Evolutionary conservation across 2,797 vertebrate genomes (phyloP), one percentile per base, ranked within the genome.

Genomic region (Propithecus perrieri): DNA sequence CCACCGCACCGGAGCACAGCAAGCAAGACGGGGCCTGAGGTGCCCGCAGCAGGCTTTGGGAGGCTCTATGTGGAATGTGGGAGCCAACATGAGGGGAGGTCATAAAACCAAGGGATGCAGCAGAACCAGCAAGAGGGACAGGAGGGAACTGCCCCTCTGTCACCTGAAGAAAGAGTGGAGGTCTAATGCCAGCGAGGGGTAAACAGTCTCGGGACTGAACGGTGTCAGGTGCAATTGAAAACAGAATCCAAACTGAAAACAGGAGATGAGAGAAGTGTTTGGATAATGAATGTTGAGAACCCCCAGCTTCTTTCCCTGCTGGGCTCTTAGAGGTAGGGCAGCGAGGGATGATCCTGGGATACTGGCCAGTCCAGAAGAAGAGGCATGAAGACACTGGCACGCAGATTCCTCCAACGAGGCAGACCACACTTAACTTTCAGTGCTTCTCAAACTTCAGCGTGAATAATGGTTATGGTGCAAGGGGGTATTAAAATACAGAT

Each of bases 1-100:
- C 26, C 15, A 9, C 15, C 13, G 2, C 15, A 35, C n/a, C 11
- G 0, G 41, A 13, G 26, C 9, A 0, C 8, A 11, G 57, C 6
- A 35, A 76, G n/a, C 33, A 22, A 10, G 17, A 59, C 7, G 7
- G 24, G 15, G 33, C 1, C 0, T 13, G 15, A 26, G 55, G n/a
- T 0, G 5, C 33, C 10, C 24, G 15, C 41, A 30, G 57, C 55
- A 15, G 24, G 41, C 41, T 61, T 14, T 35, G 3, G 48, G 9
- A 43, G 24, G 33, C 38, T 59, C 10, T 75, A 0, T 28, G n/a
- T 48, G 30, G 33, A 59, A 75, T 35, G 5, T 46, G 53, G 55
- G 43, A 88, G 33, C 57, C 71, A 87, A 53, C 14, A n/a, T n/a
- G 55, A 8, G 55, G 35, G 38, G 18, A 30, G 33, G 30, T 4